Conservation (phyloP, 2,888 invertebrate genomes). For the Galerucella nymphaeae region DNA sequence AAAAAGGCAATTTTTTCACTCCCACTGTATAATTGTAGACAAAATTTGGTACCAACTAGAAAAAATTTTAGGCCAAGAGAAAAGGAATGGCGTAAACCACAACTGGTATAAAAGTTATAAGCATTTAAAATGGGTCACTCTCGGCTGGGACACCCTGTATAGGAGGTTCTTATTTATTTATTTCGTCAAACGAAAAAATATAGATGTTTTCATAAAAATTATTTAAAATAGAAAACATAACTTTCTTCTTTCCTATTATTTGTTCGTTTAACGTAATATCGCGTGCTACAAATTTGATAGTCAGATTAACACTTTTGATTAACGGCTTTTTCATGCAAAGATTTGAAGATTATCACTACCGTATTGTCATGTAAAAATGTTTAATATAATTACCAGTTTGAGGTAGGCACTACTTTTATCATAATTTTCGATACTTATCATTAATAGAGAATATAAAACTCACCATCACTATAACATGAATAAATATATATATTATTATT, state of each 20-base stretch:
- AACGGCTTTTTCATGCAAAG: constrained; percentile 41
- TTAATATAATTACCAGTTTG: constrained; percentile 15
- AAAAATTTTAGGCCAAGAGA: too few relatives aligned
- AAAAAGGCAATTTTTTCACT: too few relatives aligned
- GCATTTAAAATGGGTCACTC: too few relatives aligned
- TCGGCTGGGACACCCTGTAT: too few relatives aligned
- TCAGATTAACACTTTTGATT: constrained; percentile 43
- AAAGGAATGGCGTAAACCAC: too few relatives aligned
- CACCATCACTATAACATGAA: not conserved
- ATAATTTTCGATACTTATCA: not conserved
- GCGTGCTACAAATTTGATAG: constrained; percentile 40
- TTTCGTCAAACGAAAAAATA: too few relatives aligned
- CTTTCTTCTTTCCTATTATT: constrained; percentile 25
- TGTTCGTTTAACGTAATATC: constrained; percentile 25
- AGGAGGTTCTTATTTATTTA: too few relatives aligned
- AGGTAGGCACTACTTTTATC: not conserved
- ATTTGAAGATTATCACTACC: constrained; percentile 27
- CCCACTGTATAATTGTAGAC: too few relatives aligned
- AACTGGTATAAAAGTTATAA: too few relatives aligned
- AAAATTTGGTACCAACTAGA: too few relatives aligned
- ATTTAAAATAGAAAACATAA: not conserved
- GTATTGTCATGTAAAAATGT: constrained; percentile 29
- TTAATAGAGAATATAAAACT: not conserved
- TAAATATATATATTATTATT: too few relatives aligned
- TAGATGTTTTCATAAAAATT: not conserved